Conservation (phyloP, 1,140 invertebrate species). For the Cylas formicarius region DNA sequence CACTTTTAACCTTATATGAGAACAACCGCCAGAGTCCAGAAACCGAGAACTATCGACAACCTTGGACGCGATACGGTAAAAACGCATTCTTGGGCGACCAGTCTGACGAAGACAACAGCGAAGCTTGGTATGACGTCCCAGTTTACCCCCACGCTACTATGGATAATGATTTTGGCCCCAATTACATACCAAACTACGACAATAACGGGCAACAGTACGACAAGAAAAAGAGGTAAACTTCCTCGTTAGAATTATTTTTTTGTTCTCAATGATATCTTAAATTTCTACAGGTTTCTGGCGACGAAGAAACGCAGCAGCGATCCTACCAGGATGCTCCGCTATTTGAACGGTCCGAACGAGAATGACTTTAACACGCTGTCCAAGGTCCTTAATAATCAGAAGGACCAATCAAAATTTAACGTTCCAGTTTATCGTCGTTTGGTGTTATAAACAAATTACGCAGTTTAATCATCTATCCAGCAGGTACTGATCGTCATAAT, state of each 20-base stretch:
- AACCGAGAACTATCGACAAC: constrained; percentile 24
- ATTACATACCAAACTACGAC: constrained; percentile 25
- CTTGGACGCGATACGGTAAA: constrained; percentile 23
- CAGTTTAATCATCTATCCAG: no score
- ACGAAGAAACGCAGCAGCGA: constrained; percentile 30
- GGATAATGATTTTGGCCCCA: constrained; percentile 21
- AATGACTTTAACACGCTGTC: constrained; percentile 37
- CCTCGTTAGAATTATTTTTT: background rate
- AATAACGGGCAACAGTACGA: constrained; percentile 24
- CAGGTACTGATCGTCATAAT: no score
- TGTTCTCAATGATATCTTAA: background rate
- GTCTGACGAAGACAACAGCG: constrained; percentile 25
- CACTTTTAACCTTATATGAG: constrained; percentile 35
- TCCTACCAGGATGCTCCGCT: constrained; percentile 36
- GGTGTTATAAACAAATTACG: constrained; percentile 23
- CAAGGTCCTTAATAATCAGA: constrained; percentile 34
- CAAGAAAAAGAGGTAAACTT: constrained; percentile 13
- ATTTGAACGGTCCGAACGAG: constrained; percentile 35
- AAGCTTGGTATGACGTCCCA: constrained; percentile 27
- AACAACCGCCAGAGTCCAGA: constrained; percentile 22
- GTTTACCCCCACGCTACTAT: constrained; percentile 32
- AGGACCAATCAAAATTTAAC: constrained; percentile 27
- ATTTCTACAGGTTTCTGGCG: constrained; percentile 9
- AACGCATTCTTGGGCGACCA: constrained; percentile 15
- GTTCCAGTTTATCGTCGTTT: constrained; percentile 32